Evolutionary conservation across 2,797 vertebrate genomes (phyloP).

Genomic region (Malurus splendens): DNA sequence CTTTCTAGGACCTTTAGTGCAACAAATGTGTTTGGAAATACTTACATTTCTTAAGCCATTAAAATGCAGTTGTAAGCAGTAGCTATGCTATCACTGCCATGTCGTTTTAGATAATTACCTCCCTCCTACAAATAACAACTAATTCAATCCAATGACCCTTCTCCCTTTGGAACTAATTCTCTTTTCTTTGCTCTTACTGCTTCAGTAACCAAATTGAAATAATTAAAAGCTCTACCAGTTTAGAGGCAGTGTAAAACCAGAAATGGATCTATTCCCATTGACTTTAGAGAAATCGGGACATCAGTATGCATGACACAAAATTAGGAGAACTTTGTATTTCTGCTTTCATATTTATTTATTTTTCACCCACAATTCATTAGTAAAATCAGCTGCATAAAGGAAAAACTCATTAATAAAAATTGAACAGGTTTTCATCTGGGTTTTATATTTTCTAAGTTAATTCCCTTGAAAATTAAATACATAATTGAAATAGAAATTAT

Average conservation of each 20-base stretch:
- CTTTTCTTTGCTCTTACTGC: neutral
- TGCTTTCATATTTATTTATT: neutral
- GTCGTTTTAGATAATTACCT: neutral
- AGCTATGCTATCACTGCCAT: neutral
- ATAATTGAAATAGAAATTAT: conserved; percentile 59
- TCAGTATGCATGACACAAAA: neutral
- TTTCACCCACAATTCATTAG: neutral
- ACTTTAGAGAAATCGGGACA: neutral
- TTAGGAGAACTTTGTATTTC: neutral
- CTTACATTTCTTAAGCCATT: neutral
- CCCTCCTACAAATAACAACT: neutral
- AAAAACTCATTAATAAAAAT: neutral
- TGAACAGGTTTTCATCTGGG: neutral
- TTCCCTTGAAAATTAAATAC: conserved; percentile 44
- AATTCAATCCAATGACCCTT: neutral
- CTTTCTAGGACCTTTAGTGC: conserved; percentile 15
- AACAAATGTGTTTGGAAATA: conserved; percentile 6
- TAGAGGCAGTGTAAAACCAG: neutral
- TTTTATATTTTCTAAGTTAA: conserved; percentile 41
- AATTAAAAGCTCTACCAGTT: neutral
- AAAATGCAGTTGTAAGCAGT: neutral
- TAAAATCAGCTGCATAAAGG: neutral
- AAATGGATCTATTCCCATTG: neutral
- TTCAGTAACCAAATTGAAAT: neutral
- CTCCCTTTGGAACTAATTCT: neutral